These are phyloP conservation scores for Tridacna gigas DNA, from an alignment of 2,888 invertebrate genomes.

Conservation along the genomic window DNA sequence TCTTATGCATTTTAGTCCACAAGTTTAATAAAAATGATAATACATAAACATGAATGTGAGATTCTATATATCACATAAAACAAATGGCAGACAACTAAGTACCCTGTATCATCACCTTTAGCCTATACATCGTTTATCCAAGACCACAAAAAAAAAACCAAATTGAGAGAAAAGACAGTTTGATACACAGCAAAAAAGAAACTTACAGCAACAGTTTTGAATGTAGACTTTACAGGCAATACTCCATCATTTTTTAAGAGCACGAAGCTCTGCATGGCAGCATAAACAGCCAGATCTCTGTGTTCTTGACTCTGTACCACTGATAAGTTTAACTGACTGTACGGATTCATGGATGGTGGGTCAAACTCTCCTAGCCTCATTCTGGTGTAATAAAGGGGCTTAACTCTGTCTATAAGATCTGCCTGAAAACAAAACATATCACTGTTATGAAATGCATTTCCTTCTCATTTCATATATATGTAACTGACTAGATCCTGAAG, in stretches of 20 bases:
- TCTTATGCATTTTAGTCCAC: no score
- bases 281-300: slow-evolving; percentile 66
- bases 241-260: slow-evolving; percentile 75
- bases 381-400: slow-evolving; percentile 71
- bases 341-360: slow-evolving; percentile 67
- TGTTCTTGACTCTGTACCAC: slow-evolving; percentile 66
- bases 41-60: no score
- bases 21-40: no score
- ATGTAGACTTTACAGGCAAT: slow-evolving; percentile 51
- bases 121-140: no score
- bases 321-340: slow-evolving; percentile 56
- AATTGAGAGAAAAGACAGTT: neutral
- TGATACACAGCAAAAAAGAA: neutral
- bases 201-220: slow-evolving; percentile 56
- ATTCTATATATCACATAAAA: no score
- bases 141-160: no score
- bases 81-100: no score
- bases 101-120: no score
- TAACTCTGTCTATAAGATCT: slow-evolving; percentile 56
- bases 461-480: neutral
- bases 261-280: slow-evolving; percentile 75
- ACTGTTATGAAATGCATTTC: neutral
- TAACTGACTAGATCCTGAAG: neutral
- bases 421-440: slow-evolving; percentile 35
- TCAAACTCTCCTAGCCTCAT: slow-evolving; percentile 76